Percentiles rank a stretch among this genome's conserved stretches.
Evolutionary conservation across 2,113 vertebrate species (phyloP).

Genomic region (Chloropsis hardwickii): DNA sequence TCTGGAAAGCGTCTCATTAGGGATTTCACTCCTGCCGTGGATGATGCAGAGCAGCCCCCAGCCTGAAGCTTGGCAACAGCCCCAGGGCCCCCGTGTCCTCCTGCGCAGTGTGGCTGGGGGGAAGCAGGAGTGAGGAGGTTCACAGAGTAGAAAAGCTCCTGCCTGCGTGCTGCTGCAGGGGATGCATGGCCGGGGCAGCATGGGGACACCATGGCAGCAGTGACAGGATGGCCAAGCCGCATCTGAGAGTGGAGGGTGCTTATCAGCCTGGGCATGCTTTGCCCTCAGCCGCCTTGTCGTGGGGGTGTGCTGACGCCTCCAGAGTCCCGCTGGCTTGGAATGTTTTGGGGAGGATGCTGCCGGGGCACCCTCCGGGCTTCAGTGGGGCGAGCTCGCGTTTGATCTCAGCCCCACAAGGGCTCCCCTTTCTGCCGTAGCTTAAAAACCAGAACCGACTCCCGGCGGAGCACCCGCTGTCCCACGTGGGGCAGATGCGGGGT

Average conservation of each 20-base stretch:
- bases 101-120: not conserved
- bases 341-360: not conserved
- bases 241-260: not conserved
- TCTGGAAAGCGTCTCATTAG: not conserved
- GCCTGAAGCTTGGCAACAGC: not conserved
- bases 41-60: not conserved
- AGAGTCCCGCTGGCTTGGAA: not conserved
- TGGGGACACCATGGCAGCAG: not conserved
- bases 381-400: not conserved
- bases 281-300: accelerated
- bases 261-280: not conserved
- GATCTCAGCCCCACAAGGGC: too few species aligned
- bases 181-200: accelerated
- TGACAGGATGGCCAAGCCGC: not conserved
- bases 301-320: not conserved
- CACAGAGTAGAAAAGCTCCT: not conserved
- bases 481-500: accelerated
- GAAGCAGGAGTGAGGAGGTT: not conserved
- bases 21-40: not conserved
- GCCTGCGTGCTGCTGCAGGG: not conserved
- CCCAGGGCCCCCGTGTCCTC: too few species aligned
- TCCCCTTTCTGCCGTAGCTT: too few species aligned
- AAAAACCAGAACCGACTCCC: accelerated
- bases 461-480: not conserved
- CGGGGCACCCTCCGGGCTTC: not conserved